Base-by-base conservation (phyloP, 1,140 invertebrate genomes). In the Micrasema longulum region DNA sequence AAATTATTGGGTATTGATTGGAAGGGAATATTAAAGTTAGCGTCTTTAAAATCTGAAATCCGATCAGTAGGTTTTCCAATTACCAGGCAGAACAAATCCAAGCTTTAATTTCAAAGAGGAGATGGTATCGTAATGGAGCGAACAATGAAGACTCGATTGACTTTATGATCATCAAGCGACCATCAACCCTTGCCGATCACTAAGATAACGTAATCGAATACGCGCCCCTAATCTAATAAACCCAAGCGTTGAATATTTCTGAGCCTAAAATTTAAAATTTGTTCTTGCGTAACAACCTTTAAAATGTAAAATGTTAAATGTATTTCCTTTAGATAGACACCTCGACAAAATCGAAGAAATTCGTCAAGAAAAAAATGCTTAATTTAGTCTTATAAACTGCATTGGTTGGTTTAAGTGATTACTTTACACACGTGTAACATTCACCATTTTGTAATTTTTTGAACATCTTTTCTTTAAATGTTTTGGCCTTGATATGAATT, bases 191-290 rank as follows among this genome's bases (percentile, higher is more conserved):
- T 14, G 11, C 26, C 62, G 31, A 55, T 73, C 43, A 64, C 47
- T 22, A 52, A 69, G 67, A 73, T 69, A 69, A 60, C 67, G 16
- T 69, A 64, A 73, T 70, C 52, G 66, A 67, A 57, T 65, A 69
- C 71, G 60, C 35, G 18, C 35, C 72, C 16, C 18, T 73, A 65
- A 70, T 73, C 67, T 50, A 47, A 48, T 73, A 69, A 73, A 38
- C 66, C 38, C 23, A 41, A 64, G 52, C 47, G 43, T 31, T 26
- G 48, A 73, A 70, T 65, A 36, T 73, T 65, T 14, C 41, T 31
- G 26, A 26, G 20, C 41, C 38, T 26, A 23, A 55, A 60, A 41
- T 62, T 60, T 48, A n/a, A 48, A 47, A 50, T 69, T 62, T 47
- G 7, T 23, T 47, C 22, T 69, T 69, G 23, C 43, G 43, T 14